Conservation (phyloP, 2,888 invertebrate genomes). For the Marasmarcha lunaedactyla region DNA sequence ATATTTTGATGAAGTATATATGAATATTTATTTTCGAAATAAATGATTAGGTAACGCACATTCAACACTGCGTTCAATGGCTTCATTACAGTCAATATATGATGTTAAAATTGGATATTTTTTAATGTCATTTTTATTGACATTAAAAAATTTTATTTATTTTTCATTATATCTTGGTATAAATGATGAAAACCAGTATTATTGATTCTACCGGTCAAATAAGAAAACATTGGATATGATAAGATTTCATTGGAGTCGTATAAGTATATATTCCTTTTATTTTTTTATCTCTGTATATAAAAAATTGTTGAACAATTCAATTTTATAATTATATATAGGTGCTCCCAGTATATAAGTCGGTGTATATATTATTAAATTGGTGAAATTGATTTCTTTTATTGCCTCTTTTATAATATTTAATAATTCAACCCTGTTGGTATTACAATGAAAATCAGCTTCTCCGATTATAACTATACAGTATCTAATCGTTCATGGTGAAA, state of each 20-base stretch:
- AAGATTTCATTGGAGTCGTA: conserved; percentile 1
- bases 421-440: too few species aligned
- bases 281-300: not conserved
- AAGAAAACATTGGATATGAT: conserved; percentile 1
- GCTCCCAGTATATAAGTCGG: not conserved
- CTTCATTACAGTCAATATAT: not conserved
- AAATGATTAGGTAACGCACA: not conserved
- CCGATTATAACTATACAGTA: conserved; percentile 3
- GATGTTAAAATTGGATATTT: not conserved
- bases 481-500: conserved; percentile 3
- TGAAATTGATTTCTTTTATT: not conserved
- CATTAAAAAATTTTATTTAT: too few species aligned
- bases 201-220: not conserved
- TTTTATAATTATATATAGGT: conserved; percentile 1
- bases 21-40: conserved; percentile 8
- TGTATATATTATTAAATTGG: not conserved
- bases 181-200: conserved; percentile 2
- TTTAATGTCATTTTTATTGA: not conserved
- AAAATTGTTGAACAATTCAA: conserved; percentile 3
- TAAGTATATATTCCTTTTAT: not conserved
- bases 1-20: conserved; percentile 12
- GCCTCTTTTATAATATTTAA: too few species aligned
- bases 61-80: not conserved
- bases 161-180: not conserved
- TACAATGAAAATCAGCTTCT: not conserved